Evolutionary conservation across 2,888 invertebrate genomes (phyloP).

Genomic region (Sympetrum striolatum): DNA sequence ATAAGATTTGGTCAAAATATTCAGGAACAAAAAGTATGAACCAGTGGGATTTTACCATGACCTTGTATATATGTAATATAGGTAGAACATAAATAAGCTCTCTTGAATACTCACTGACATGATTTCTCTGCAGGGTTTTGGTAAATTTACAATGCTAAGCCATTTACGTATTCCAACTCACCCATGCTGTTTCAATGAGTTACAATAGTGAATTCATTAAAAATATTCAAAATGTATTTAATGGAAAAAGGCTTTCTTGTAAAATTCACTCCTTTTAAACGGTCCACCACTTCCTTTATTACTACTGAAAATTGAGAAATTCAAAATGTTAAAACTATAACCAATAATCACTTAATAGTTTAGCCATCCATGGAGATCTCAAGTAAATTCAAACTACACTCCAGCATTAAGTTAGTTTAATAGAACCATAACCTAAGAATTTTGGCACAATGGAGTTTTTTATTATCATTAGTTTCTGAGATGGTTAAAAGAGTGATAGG

Average conservation of each 20-base stretch:
- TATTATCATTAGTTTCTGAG: not conserved
- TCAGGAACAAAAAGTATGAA: not conserved
- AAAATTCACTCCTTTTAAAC: constrained; percentile 1
- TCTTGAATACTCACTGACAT: constrained; percentile 29
- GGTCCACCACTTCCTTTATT: constrained; percentile 1
- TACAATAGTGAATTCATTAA: not conserved
- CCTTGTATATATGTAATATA: not conserved
- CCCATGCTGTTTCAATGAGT: not conserved
- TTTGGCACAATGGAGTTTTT: constrained; percentile 40
- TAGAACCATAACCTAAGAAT: not conserved
- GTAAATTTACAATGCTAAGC: not conserved
- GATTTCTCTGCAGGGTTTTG: not conserved
- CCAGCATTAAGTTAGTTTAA: not conserved
- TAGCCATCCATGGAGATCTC: not conserved
- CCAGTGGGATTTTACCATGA: not conserved
- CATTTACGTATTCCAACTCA: not conserved
- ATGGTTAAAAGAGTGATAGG: not conserved
- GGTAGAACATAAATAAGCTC: not conserved
- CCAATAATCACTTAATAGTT: not conserved
- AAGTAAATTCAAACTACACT: not conserved
- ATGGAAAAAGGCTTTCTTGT: not conserved
- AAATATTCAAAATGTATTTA: not conserved
- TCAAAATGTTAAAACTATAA: not conserved
- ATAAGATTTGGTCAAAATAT: not conserved
- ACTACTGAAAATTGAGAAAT: not conserved